A percentile compares a stretch with the other conserved stretches of the same genome.
phyloP scores from a whole-genome alignment of 2,888 invertebrate species.

The Nephrotoma flavescens region DNA sequence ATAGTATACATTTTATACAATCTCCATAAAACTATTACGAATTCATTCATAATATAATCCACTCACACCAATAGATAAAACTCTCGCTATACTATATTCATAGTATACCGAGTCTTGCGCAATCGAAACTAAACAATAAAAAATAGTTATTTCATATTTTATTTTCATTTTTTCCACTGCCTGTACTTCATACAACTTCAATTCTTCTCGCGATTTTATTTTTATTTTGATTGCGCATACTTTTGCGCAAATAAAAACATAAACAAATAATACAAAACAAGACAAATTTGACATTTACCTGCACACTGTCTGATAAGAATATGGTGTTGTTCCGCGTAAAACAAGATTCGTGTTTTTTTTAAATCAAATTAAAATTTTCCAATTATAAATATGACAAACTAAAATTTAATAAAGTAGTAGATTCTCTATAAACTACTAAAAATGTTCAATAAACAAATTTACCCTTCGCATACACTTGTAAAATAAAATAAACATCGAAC shows the following conservation, averaged over 20 bases:
- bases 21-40: background rate
- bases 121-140: background rate
- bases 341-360: background rate
- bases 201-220: background rate
- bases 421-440: background rate
- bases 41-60: background rate
- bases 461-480: background rate
- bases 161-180: background rate
- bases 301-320: background rate
- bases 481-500: background rate
- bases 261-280: constrained; percentile 1
- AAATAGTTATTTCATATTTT: background rate
- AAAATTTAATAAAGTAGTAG: background rate
- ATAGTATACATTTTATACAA: background rate
- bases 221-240: background rate
- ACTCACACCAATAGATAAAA: background rate
- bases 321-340: background rate
- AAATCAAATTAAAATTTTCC: background rate
- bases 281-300: background rate
- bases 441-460: background rate
- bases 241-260: constrained; percentile 3
- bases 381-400: background rate
- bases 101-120: background rate
- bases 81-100: background rate
- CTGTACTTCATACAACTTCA: background rate